These are phyloP conservation scores for Salminus brasiliensis DNA, from an alignment of 2,113 vertebrate genomes.

Conservation along the genomic window DNA sequence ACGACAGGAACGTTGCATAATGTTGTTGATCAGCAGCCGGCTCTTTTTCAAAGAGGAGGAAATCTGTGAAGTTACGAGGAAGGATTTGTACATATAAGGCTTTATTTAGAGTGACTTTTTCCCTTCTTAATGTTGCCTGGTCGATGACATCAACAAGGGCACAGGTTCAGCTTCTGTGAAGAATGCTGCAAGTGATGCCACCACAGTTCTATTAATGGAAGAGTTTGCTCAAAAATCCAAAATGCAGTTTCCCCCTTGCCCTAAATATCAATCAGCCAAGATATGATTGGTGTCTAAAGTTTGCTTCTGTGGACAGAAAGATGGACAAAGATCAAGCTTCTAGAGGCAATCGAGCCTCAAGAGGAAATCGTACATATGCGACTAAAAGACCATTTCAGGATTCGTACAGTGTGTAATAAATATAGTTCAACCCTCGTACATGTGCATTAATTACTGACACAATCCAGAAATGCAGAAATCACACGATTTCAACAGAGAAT, in stretches of 20 bases:
- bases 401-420: too few species aligned
- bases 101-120: constrained; percentile 14
- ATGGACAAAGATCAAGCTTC: neutral
- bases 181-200: neutral
- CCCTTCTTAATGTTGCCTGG: neutral
- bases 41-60: neutral
- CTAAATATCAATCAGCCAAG: neutral
- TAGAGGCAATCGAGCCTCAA: too few species aligned
- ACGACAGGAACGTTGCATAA: neutral
- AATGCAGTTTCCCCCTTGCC: neutral
- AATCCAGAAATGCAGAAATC: too few species aligned
- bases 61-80: neutral
- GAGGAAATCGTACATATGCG: too few species aligned
- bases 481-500: too few species aligned
- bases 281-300: neutral
- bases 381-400: too few species aligned
- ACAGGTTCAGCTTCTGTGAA: neutral
- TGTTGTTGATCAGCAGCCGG: neutral
- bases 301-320: neutral
- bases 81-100: neutral
- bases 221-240: neutral
- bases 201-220: neutral
- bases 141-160: neutral
- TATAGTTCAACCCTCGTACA: too few species aligned
- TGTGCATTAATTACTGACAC: too few species aligned